These are phyloP conservation scores for Pseudococcus longispinus DNA, from an alignment of 2,888 invertebrate species.

Conservation along the genomic window DNA sequence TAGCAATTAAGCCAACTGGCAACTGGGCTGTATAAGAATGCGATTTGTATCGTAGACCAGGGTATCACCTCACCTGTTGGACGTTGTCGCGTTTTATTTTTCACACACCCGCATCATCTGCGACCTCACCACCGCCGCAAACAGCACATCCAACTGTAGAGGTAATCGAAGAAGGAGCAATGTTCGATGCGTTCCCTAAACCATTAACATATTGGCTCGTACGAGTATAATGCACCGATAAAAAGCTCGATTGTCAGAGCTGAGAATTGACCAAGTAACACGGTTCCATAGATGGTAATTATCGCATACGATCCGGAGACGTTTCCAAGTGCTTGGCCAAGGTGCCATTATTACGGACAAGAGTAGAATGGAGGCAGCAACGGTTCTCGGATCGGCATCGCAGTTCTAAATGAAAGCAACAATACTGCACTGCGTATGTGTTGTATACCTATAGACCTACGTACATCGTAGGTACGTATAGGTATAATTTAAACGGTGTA, in stretches of 20 bases:
- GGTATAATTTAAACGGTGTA: background rate
- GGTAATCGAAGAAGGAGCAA: background rate
- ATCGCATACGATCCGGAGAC: background rate
- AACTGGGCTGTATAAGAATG: background rate
- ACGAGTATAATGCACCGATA: background rate
- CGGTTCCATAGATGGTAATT: constrained; percentile 9
- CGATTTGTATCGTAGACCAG: background rate
- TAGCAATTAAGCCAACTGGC: background rate
- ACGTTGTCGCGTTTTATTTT: background rate
- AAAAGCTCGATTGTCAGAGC: constrained; percentile 36
- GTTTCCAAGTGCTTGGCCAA: background rate
- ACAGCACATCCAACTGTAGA: background rate
- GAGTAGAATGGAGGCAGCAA: background rate
- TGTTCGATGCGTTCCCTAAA: background rate
- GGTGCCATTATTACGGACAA: constrained; percentile 24
- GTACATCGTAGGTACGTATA: too few species aligned
- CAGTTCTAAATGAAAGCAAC: background rate
- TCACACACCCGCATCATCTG: constrained; percentile 7
- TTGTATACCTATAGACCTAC: background rate
- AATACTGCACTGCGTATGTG: background rate
- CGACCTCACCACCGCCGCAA: background rate
- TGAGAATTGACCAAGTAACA: constrained; percentile 38
- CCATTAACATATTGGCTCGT: constrained; percentile 16
- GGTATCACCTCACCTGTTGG: background rate
- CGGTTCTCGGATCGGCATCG: background rate